phyloP scores from a whole-genome alignment of 2,797 vertebrate genomes.

The Sarcophilus harrisii region DNA sequence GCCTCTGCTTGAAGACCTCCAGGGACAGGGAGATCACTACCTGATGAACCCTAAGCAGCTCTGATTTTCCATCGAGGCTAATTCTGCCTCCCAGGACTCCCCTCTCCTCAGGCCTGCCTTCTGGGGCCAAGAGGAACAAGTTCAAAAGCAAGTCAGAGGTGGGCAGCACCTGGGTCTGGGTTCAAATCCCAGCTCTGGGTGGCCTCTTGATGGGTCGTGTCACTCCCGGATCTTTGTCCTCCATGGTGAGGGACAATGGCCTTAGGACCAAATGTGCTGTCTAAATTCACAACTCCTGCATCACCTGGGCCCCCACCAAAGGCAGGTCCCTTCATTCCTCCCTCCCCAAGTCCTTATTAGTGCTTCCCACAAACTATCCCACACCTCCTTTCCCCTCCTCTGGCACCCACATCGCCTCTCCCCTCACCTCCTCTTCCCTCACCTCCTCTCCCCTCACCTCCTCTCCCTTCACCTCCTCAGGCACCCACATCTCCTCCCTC shows the following conservation, averaged over 20 bases:
- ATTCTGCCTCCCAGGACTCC: background rate
- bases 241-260: too few species aligned
- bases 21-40: background rate
- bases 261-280: too few species aligned
- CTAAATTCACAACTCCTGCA: background rate
- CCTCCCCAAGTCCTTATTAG: background rate
- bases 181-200: background rate
- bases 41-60: background rate
- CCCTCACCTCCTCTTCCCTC: too few species aligned
- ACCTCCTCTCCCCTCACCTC: too few species aligned
- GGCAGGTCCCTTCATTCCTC: background rate
- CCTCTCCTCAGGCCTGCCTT: background rate
- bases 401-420: too few species aligned
- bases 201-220: background rate
- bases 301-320: background rate
- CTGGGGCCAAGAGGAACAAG: background rate
- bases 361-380: too few species aligned
- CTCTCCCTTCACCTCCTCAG: too few species aligned
- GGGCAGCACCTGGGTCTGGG: background rate
- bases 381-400: too few species aligned
- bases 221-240: background rate
- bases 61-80: background rate
- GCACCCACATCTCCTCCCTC: too few species aligned
- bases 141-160: too few species aligned
- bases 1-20: background rate